phyloP scores from a whole-genome alignment of 1,140 invertebrate genomes.

The Heliconius melpomene region DNA sequence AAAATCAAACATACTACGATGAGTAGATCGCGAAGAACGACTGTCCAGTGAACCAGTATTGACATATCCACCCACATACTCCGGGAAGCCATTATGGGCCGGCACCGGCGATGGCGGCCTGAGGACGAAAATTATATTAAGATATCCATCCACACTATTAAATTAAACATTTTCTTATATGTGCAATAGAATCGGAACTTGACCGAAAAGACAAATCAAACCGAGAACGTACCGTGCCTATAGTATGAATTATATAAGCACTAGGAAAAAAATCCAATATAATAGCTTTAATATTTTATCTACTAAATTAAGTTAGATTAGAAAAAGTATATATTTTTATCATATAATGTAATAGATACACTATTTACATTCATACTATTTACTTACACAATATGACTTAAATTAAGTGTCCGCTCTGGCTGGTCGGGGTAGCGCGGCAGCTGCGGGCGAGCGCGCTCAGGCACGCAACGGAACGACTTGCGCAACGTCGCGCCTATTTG shows the following conservation, averaged over 20 bases:
- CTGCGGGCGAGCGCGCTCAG: conserved; percentile 89
- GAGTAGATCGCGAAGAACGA: conserved; percentile 84
- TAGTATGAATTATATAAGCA: too few species aligned
- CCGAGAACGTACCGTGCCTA: too few species aligned
- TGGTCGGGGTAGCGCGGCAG: conserved; percentile 94
- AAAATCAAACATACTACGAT: conserved; percentile 62
- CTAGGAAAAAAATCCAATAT: too few species aligned
- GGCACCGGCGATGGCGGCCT: conserved; percentile 93
- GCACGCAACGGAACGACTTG: conserved; percentile 98
- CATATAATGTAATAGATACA: too few species aligned
- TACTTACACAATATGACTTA: conserved; percentile 97
- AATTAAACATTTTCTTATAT: too few species aligned
- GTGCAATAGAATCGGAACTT: too few species aligned
- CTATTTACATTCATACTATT: too few species aligned
- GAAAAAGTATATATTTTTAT: too few species aligned
- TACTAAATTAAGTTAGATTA: too few species aligned
- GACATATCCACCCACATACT: conserved; percentile 87
- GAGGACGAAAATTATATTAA: conserved; percentile 37
- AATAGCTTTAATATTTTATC: too few species aligned
- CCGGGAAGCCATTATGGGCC: conserved; percentile 93
- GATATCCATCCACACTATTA: too few species aligned
- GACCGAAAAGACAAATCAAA: too few species aligned
- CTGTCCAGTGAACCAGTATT: conserved; percentile 91
- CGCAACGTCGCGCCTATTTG: conserved; percentile 96
- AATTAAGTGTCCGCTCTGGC: conserved; percentile 96